Base-by-base conservation (phyloP, 2,113 vertebrate genomes). In the Lasiurus cinereus region DNA sequence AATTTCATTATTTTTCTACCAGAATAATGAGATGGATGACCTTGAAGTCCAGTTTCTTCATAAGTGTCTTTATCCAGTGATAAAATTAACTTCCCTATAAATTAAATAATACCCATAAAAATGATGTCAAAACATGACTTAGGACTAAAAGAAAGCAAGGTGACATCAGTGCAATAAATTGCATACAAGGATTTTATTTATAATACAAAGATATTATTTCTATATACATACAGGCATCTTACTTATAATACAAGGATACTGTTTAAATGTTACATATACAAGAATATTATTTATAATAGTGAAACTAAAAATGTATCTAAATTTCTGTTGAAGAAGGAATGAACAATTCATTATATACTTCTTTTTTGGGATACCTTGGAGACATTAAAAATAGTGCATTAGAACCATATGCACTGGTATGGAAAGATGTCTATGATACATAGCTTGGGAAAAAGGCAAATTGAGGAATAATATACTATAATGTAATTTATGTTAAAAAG, bases 51-150 rank as follows among this genome's bases (percentile, higher is more conserved):
- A 97, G 99, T 98, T 50, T 99, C 97, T 97, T 99, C 99, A 0
- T 99, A 99, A 0, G 99, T 99, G 97, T 99, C 99, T 96, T 99
- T 99, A 96, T 99, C 98, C 96, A 99, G 98, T 50, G 99, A 99
- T 11, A 99, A 97, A 97, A 98, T 98, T 89, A 99, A 98, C 70
- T 98, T 99, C 91, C 99, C 99, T 99, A 94, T 19, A 73, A 96
- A 95, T 21, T 92, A 97, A 94, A 56, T 62, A 66, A 84, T 72
- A 52, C 6, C 12, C 76, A 43, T 79, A 59, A 69, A 70, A 88
- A 39, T 77, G 11, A 94, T 59, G 24, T 33, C 80, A 90, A 90
- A 89, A 66, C 5, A 76, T 56, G 70, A 82, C 27, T 56, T 85
- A 59, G 70, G n/a, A 88, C 7, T 24, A 85, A 89, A 93, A 88